Conservation (phyloP, 2,113 vertebrate species). For the Laticauda colubrina region DNA sequence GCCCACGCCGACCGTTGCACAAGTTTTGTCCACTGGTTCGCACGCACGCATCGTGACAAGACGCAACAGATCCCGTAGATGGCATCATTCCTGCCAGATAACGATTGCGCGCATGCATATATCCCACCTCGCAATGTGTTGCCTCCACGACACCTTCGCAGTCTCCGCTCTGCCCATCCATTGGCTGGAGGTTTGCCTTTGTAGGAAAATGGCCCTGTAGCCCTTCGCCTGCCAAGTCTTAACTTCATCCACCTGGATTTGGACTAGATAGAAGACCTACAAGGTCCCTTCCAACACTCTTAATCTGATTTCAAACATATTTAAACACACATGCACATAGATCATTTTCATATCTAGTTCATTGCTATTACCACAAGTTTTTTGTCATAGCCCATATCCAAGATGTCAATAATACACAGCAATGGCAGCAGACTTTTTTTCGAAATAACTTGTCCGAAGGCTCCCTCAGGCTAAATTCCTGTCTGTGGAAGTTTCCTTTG, state of each 20-base stretch:
- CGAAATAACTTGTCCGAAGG: not conserved
- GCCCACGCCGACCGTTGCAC: not conserved
- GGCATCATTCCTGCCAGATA: not conserved
- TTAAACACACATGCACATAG: not conserved
- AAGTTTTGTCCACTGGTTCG: not conserved
- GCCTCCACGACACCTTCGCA: not conserved
- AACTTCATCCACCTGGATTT: not conserved
- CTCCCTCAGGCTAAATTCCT: not conserved
- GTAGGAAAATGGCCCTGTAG: not conserved
- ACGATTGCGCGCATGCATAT: not conserved
- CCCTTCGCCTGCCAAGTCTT: not conserved
- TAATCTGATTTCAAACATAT: not conserved
- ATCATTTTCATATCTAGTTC: not conserved
- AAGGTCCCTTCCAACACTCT: too few relatives aligned
- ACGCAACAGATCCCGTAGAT: not conserved
- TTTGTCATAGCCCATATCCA: not conserved
- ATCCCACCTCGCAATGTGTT: not conserved
- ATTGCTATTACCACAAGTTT: not conserved
- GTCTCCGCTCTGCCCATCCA: not conserved
- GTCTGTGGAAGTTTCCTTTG: not conserved
- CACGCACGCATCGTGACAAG: not conserved
- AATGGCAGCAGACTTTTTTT: not conserved
- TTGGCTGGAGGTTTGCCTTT: not conserved
- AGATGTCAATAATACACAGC: not conserved
- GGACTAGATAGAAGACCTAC: too few relatives aligned